phyloP scores from a whole-genome alignment of 1,140 invertebrate genomes.

The Pseudomyrmex cubaensis region DNA sequence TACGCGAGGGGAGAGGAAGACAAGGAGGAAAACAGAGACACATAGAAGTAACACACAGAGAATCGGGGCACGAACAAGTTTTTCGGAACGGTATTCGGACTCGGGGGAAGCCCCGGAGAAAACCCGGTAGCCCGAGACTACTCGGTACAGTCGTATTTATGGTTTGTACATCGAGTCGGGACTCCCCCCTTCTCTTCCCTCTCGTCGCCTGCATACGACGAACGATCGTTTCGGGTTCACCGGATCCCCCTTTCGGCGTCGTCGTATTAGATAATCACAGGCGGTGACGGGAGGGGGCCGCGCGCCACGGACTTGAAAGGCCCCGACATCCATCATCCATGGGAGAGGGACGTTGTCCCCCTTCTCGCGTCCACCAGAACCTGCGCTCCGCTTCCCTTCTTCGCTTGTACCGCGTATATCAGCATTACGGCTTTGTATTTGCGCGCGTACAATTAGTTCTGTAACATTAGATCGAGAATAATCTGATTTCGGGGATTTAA shows the following conservation, averaged over 20 bases:
- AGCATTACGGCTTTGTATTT: constrained; percentile 15
- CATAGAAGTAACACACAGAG: too few relatives aligned
- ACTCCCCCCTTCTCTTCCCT: background rate
- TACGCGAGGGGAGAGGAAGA: background rate
- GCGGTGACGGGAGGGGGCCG: constrained; percentile 42
- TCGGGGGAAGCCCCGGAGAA: constrained; percentile 44
- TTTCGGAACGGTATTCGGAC: constrained; percentile 39
- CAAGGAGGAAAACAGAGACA: background rate
- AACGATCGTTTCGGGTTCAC: constrained; percentile 29
- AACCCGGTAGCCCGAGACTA: constrained; percentile 10
- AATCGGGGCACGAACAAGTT: constrained; percentile 33
- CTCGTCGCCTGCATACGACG: background rate
- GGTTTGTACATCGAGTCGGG: constrained; percentile 50
- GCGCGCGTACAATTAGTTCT: background rate
- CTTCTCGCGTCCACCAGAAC: constrained; percentile 44
- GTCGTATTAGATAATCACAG: constrained; percentile 73
- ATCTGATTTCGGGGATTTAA: background rate
- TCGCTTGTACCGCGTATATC: background rate
- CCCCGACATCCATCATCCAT: constrained; percentile 72
- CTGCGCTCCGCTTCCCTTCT: constrained; percentile 55
- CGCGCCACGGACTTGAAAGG: constrained; percentile 68
- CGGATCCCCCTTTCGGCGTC: constrained; percentile 20
- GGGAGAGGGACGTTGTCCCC: constrained; percentile 51
- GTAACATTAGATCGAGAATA: background rate
- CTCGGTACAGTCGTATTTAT: constrained; percentile 65